Base-by-base conservation (phyloP, 2,113 vertebrate genomes). In the Dascyllus trimaculatus region DNA sequence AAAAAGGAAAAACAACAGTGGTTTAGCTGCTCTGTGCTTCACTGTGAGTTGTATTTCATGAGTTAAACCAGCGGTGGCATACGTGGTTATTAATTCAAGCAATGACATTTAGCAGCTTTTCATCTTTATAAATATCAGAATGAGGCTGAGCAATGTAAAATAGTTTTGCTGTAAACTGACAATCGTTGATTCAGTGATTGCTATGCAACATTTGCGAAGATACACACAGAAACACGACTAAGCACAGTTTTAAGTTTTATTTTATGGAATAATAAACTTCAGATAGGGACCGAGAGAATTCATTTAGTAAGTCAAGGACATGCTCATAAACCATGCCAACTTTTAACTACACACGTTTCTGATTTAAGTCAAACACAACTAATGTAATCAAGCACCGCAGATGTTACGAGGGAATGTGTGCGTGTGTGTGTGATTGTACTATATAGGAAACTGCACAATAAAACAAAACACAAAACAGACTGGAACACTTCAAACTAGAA, bases 401-500 rank as follows among this genome's bases (percentile, higher is more conserved):
- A 85, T 84, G 90, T 81, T 60, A 35, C 4, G 9, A 51, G 40
- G 22, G 17, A 29, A 10, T 49, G 73, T 53, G 67, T 49, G 61
- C 48, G 62, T 61, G 60, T 81, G 64, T 54, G 67, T 62, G 75
- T 40, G 75, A 9, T 21, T 48, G 46, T 17, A 4, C 17, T 48
- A 26, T 63, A 56, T 58, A 72, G 72, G 74, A 80, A 85, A 81
- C 51, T 57, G 76, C 45, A 85, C 71, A 83, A 82, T 82, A 88
- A 85, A 87, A 81, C 48, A 82, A 93, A 90, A 91, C 73, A 85
- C 66, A 81, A 89, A 91, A 85, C 89, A 93, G 91, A 90, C 77
- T 32, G 58, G 71, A 84, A 81, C 78, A 81, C 80, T 82, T 85
- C 85, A 82, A 78, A 77, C 80, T 83, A 81, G 75, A 70, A 80